Evolutionary conservation across 1,140 invertebrate species (phyloP).

Genomic region (Penaeus japonicus): DNA sequence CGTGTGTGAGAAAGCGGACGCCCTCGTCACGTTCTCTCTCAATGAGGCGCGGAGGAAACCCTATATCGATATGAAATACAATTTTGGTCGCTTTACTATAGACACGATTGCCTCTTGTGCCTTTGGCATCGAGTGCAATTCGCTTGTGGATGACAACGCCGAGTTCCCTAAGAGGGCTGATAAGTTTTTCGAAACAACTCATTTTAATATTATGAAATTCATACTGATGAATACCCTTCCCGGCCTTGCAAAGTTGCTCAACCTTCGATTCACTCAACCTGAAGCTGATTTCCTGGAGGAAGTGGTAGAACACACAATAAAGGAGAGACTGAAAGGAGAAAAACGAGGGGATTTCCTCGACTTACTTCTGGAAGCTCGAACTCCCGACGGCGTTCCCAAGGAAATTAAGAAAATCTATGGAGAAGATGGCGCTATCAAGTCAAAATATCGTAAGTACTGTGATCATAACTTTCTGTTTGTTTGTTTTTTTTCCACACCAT

Average conservation of each 20-base stretch:
- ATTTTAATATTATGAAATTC: too few relatives aligned
- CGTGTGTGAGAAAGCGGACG: neutral
- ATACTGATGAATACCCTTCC: neutral
- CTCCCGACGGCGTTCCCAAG: constrained; percentile 33
- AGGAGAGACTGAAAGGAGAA: neutral
- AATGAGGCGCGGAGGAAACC: neutral
- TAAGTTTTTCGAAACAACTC: too few relatives aligned
- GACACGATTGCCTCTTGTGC: constrained; percentile 65
- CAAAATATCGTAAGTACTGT: too few relatives aligned
- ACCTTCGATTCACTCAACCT: neutral
- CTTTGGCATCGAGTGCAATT: constrained; percentile 61
- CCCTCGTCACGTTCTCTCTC: neutral
- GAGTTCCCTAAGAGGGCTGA: too few relatives aligned
- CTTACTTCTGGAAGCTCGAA: constrained; percentile 64
- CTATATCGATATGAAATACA: constrained; percentile 44
- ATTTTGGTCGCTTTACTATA: constrained; percentile 64
- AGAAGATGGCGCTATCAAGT: too few relatives aligned
- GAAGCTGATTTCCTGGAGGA: neutral
- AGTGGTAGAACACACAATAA: neutral
- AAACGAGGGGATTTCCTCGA: constrained; percentile 63
- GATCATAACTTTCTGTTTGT: too few relatives aligned
- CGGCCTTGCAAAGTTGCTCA: neutral
- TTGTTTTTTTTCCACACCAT: too few relatives aligned
- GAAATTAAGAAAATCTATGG: too few relatives aligned
- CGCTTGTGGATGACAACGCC: constrained; percentile 28